These are phyloP conservation scores for Tryphoninae sp. DNA, from an alignment of 2,888 invertebrate genomes.

Conservation along the genomic window DNA sequence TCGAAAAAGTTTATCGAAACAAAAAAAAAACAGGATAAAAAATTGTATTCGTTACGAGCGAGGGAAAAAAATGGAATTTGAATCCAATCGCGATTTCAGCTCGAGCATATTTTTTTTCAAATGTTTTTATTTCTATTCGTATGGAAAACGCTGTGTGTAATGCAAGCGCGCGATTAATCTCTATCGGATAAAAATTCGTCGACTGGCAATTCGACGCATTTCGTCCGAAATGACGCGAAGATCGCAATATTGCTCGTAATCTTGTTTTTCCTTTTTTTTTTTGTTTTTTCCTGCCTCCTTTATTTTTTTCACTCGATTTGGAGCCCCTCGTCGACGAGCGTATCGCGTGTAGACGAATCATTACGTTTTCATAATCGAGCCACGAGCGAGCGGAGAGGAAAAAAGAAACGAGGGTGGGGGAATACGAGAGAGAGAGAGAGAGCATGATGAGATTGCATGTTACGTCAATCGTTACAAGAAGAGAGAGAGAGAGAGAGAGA, in stretches of 20 bases:
- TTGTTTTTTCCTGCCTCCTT: not conserved
- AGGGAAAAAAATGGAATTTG: no score
- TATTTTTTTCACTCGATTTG: constrained; percentile 16
- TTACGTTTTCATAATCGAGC: constrained; percentile 54
- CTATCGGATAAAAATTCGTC: not conserved
- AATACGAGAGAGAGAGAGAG: constrained; percentile 8
- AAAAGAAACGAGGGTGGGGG: not conserved
- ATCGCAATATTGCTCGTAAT: not conserved
- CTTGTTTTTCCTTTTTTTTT: not conserved
- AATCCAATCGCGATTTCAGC: no score
- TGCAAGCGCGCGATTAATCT: not conserved
- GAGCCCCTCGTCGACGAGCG: constrained; percentile 30
- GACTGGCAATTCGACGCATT: not conserved
- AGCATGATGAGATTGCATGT: constrained; percentile 43
- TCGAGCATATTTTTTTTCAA: no score
- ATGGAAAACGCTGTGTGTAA: no score
- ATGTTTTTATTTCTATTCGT: not conserved
- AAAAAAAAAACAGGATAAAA: no score
- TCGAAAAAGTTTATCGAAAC: no score
- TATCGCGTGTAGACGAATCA: constrained; percentile 49
- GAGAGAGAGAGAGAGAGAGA: not conserved
- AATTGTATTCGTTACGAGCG: no score
- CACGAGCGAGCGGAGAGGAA: constrained; percentile 1
- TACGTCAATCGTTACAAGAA: constrained; percentile 10
- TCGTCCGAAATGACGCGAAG: not conserved